Percentiles rank a stretch among this genome's conserved stretches.
Conservation (phyloP, 2,797 vertebrate genomes). For the Sebastolobus altivelis region DNA sequence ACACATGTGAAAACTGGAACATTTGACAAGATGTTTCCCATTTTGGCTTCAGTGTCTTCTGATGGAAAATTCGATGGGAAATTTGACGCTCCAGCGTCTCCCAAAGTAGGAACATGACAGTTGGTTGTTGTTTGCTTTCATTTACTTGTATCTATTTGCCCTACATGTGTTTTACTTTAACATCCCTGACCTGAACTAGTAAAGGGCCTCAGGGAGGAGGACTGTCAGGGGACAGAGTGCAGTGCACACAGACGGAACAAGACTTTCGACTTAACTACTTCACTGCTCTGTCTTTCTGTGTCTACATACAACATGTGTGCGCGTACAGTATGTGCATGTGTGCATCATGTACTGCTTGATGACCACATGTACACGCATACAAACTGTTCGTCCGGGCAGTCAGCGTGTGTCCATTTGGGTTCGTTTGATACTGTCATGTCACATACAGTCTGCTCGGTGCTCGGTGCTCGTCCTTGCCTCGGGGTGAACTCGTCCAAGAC, state of each 20-base stretch:
- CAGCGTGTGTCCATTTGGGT: conserved; percentile 67
- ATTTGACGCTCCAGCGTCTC: conserved; percentile 45
- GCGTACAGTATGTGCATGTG: conserved; percentile 10
- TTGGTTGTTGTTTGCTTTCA: conserved; percentile 66
- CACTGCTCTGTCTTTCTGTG: not conserved
- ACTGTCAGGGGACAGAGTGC: conserved; percentile 41
- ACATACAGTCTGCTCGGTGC: conserved; percentile 75
- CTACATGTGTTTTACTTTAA: conserved; percentile 77
- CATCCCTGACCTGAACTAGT: conserved; percentile 67
- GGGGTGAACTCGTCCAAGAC: conserved; percentile 59
- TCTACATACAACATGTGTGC: conserved; percentile 45
- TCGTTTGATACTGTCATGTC: conserved; percentile 71
- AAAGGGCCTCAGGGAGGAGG: conserved; percentile 44
- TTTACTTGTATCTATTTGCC: conserved; percentile 69
- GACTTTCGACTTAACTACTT: not conserved
- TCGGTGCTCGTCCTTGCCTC: conserved; percentile 66
- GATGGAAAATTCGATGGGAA: conserved; percentile 60
- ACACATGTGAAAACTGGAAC: conserved; percentile 31
- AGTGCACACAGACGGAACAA: conserved; percentile 37
- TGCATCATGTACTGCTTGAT: conserved; percentile 36
- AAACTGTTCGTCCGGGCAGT: conserved; percentile 41
- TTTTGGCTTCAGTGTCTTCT: conserved; percentile 39
- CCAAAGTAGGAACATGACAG: conserved; percentile 44
- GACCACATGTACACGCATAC: conserved; percentile 28
- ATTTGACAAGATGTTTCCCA: conserved; percentile 58